Evolutionary conservation across 2,797 vertebrate genomes (phyloP), one percentile per base, ranked within the genome.

Genomic region (Pelodytes ibericus): DNA sequence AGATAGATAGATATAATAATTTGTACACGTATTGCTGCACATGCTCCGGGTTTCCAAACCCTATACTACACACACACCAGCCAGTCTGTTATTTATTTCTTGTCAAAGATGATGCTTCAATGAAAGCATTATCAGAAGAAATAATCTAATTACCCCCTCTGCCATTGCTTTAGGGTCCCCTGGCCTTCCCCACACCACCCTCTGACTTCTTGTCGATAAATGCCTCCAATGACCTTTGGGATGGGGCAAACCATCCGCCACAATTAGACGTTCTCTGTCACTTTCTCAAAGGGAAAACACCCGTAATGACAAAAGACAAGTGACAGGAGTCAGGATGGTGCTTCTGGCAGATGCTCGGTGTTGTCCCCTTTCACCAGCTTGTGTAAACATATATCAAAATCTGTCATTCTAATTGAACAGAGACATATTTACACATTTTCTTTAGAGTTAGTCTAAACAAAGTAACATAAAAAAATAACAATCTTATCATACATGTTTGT

Each of bases 151-250:
- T 67, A 53, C 65, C 65, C 33, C 65, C 44, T 22, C 44, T 30
- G 44, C 44, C 29, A 22, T 53, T 53, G 65, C 65, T 67, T 26
- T 18, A 53, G 65, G 65, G 30, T 67, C 26, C 15, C 27, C 65
- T 51, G 65, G 44, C 18, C 25, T 47, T 66, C 13, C 39, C 39
- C 25, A 29, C 41, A n/a, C 36, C 20, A 25, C 24, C 63, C 63
- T 49, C 33, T 66, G 63, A 66, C 63, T 66, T 66, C 18, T 49
- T 66, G 63, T 66, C 63, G 41, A 67, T 67, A 67, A 51, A 30
- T 67, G 65, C 65, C 65, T 53, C 47, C 26, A 20, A 15, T 67
- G 65, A 51, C 44, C 65, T 67, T 67, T 67, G 65, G 25, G 47
- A 51, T 31, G 44, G 65, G 65, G 44, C 18, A 47, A 16, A 27